Base-by-base conservation (phyloP, 2,797 vertebrate species). In the Danio kyathit region DNA sequence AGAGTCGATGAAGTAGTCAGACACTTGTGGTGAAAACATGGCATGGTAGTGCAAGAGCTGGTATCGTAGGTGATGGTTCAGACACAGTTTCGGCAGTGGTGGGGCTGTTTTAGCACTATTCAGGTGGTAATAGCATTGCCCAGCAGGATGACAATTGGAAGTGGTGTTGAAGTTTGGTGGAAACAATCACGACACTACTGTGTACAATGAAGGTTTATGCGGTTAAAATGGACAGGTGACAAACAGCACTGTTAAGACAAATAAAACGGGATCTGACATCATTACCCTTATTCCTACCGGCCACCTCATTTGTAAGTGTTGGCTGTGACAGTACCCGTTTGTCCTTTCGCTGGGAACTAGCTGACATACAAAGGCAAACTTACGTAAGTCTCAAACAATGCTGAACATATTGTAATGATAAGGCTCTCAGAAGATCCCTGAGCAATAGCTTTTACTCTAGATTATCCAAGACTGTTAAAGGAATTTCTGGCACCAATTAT, bases 241-340 rank as follows among this genome's bases (percentile, higher is more conserved):
- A 83, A 71, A 85, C 76, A 76, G 17, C 46, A 69, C 29, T 51
- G 65, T 81, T 76, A 81, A 67, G 19, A 75, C 60, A 65, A 76
- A 59, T 82, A 71, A 77, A 43, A 46, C 12, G 80, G 76, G 44
- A 82, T 65, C 85, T 82, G 84, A 90, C 84, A 89, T 88, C 89
- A 92, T 95, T 95, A 95, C 92, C 93, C 90, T 87, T 83, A 84
- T 91, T 90, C 91, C 89, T 92, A 93, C 79, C 90, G 88, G 86
- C 84, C 85, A 88, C 90, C 89, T 92, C 89, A 89, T 86, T 89
- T 88, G 91, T 88, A 89, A 92, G 90, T 87, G 87, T 89, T 87
- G 93, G 93, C 87, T 87, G 92, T 89, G 91, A 87, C 80, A 91
- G 87, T 90, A 91, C 89, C 76, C 91, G 91, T 89, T 92, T 88